phyloP scores from a whole-genome alignment of 2,797 vertebrate genomes.

The Phoeniculus purpureus region DNA sequence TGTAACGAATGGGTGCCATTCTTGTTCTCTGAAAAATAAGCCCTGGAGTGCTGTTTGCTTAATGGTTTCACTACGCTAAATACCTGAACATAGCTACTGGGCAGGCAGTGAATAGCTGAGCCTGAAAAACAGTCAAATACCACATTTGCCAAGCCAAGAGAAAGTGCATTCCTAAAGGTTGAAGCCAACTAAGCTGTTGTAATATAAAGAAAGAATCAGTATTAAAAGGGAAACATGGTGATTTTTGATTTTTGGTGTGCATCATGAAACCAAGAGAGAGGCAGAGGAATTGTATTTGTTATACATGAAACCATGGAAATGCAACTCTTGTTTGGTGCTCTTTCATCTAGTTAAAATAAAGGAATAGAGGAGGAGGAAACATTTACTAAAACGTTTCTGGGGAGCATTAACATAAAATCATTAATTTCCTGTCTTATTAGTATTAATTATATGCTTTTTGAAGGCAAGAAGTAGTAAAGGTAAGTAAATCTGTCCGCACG shows the following conservation, averaged over 20 bases:
- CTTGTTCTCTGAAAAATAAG: slow-evolving; percentile 21
- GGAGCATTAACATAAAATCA: not conserved
- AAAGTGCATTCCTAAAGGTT: not conserved
- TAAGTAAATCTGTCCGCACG: not conserved
- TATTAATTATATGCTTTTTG: not conserved
- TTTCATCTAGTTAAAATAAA: not conserved
- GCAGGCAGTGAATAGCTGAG: not conserved
- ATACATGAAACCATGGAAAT: not conserved
- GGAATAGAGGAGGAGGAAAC: not conserved
- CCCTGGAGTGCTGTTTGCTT: slow-evolving; percentile 9
- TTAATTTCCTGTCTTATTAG: not conserved
- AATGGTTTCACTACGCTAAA: not conserved
- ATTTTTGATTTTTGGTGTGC: not conserved
- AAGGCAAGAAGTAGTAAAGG: not conserved
- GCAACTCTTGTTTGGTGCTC: not conserved
- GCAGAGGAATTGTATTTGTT: not conserved
- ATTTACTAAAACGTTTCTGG: not conserved
- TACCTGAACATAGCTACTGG: not conserved
- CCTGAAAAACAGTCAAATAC: slow-evolving; percentile 16
- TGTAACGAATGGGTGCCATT: not conserved
- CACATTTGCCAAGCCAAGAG: not conserved
- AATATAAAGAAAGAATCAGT: not conserved
- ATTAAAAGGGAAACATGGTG: not conserved
- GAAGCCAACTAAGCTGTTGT: not conserved
- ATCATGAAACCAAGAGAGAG: not conserved